phyloP scores from a whole-genome alignment of 30 jellyfish, hydroid and myxozoan genomes.

The Catostylus mosaicus region DNA sequence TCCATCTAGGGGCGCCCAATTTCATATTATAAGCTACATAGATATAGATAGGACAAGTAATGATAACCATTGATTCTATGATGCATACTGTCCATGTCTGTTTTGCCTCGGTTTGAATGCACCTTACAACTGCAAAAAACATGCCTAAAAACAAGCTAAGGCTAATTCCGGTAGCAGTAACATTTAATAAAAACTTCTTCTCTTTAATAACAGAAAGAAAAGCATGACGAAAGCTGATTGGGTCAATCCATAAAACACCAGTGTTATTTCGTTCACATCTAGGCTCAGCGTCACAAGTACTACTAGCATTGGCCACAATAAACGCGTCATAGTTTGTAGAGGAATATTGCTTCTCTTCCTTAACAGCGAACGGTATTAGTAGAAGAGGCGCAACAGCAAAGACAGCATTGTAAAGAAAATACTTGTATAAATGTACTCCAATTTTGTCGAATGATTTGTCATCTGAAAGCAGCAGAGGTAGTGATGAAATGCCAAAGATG shows the following conservation, averaged over 20 bases:
- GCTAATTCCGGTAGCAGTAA: constrained; percentile 4
- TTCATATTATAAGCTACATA: not conserved
- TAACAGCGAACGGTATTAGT: constrained; percentile 54
- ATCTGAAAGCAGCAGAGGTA: constrained; percentile 9
- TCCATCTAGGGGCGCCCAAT: not conserved
- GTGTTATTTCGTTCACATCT: not conserved
- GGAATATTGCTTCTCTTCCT: constrained; percentile 35
- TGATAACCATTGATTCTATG: constrained; percentile 9
- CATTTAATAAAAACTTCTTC: not conserved
- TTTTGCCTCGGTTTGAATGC: constrained; percentile 16
- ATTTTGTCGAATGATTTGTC: not conserved
- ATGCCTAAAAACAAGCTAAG: constrained; percentile 2
- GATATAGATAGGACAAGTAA: not conserved
- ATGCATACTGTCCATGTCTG: constrained; percentile 7
- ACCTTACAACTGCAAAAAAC: not conserved
- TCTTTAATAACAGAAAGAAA: not conserved
- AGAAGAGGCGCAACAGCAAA: constrained; percentile 12
- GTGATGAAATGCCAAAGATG: constrained; percentile 23
- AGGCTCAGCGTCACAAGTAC: not conserved
- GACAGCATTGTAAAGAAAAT: constrained; percentile 56
- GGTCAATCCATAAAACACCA: not conserved
- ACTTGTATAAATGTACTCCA: constrained; percentile 30
- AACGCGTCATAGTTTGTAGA: constrained; percentile 11
- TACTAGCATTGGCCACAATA: not conserved
- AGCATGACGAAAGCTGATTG: not conserved